Percentiles rank a stretch among this genome's conserved stretches.
Conservation (phyloP, 2,113 vertebrate genomes). For the Heptranchias perlo region DNA sequence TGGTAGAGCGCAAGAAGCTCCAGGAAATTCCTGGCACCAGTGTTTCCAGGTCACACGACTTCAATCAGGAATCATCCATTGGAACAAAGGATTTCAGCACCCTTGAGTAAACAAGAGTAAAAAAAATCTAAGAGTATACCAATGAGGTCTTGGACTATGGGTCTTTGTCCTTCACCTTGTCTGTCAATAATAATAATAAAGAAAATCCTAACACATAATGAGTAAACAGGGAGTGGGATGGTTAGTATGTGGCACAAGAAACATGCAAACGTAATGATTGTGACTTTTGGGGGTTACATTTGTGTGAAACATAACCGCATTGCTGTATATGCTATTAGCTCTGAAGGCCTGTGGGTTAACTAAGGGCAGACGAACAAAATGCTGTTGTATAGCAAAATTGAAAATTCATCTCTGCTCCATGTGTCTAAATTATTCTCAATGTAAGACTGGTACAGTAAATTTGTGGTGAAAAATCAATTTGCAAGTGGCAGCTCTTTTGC, state of each 20-base stretch:
- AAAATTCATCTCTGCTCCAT: not conserved
- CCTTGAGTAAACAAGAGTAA: not conserved
- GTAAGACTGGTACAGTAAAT: not conserved
- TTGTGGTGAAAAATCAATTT: not conserved
- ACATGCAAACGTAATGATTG: not conserved
- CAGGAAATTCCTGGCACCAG: not conserved
- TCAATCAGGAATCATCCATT: not conserved
- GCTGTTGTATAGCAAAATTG: not conserved
- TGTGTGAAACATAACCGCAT: too few relatives aligned
- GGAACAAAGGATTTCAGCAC: not conserved
- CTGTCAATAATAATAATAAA: not conserved
- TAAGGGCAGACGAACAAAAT: not conserved
- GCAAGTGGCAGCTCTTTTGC: slow-evolving; percentile 3
- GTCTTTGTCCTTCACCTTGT: not conserved
- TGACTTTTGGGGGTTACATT: not conserved
- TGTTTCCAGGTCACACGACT: not conserved
- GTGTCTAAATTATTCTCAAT: not conserved
- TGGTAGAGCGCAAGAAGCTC: too few relatives aligned
- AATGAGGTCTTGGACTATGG: not conserved
- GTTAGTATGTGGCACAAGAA: not conserved
- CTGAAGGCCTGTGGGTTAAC: not conserved
- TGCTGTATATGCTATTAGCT: not conserved
- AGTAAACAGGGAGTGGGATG: not conserved
- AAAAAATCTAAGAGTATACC: not conserved
- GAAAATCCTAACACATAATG: not conserved